These are phyloP conservation scores for Eolophus roseicapilla DNA, from an alignment of 2,113 vertebrate genomes.

Conservation along the genomic window DNA sequence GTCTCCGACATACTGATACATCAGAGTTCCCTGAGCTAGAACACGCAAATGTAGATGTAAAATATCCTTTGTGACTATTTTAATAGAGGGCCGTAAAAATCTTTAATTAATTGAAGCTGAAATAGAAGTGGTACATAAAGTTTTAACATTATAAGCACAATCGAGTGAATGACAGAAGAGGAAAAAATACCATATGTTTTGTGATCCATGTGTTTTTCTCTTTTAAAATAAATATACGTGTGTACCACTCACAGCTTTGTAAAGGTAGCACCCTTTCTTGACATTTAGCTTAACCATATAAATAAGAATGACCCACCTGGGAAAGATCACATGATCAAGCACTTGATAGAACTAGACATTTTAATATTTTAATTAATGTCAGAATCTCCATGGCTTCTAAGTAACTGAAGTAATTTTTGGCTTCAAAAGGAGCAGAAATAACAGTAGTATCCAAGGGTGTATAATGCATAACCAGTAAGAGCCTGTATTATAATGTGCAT, in stretches of 20 bases:
- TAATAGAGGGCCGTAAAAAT: background rate
- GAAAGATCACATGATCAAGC: background rate
- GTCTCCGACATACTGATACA: background rate
- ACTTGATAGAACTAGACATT: constrained; percentile 11
- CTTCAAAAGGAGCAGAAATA: constrained; percentile 16
- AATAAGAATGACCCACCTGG: background rate
- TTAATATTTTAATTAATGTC: constrained; percentile 1
- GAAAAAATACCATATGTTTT: constrained; percentile 7
- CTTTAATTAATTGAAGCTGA: background rate
- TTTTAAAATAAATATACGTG: background rate
- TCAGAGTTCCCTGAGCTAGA: background rate
- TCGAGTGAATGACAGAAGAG: constrained; percentile 14
- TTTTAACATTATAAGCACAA: background rate
- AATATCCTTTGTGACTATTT: background rate
- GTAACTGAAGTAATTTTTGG: background rate
- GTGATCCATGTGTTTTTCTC: background rate
- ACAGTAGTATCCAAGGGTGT: background rate
- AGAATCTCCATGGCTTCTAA: constrained; percentile 9
- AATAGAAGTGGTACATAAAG: background rate
- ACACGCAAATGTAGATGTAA: background rate
- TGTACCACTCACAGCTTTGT: constrained; percentile 62
- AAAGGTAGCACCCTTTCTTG: constrained; percentile 61
- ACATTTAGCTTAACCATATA: constrained; percentile 43
- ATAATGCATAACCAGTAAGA: constrained; percentile 28
- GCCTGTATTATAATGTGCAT: background rate